A percentile compares a stretch with the other conserved stretches of the same genome.
Conservation (phyloP, 2,888 invertebrate genomes). For the Cacoxenus indagator region DNA sequence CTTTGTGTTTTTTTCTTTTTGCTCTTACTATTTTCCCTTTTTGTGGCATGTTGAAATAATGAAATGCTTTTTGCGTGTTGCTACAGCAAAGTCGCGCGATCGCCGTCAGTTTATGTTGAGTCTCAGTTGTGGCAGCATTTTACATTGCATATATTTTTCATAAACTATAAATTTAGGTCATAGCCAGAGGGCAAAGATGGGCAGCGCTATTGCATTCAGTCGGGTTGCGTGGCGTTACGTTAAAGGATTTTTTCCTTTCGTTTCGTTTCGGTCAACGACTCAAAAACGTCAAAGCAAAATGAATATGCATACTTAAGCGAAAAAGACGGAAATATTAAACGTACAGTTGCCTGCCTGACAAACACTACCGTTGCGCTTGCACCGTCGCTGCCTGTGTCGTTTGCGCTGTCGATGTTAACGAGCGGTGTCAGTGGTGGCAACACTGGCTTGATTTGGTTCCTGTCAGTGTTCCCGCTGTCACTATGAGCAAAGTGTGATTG, state of each 20-base stretch:
- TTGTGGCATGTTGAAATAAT: conserved; percentile 31
- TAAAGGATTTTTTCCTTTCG: not conserved
- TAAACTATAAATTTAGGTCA: conserved; percentile 60
- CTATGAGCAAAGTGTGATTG: conserved; percentile 52
- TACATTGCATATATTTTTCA: conserved; percentile 55
- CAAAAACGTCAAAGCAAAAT: conserved; percentile 55
- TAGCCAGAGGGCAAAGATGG: conserved; percentile 43
- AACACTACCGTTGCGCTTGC: not conserved
- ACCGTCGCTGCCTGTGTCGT: not conserved
- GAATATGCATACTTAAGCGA: conserved; percentile 51
- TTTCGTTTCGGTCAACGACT: conserved; percentile 51
- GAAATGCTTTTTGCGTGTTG: conserved; percentile 50
- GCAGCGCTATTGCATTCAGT: conserved; percentile 2
- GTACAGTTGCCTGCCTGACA: conserved; percentile 51
- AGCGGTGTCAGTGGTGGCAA: conserved; percentile 26
- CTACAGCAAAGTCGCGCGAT: conserved; percentile 17
- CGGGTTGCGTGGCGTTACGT: not conserved
- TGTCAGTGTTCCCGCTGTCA: conserved; percentile 12
- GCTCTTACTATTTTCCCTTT: conserved; percentile 20
- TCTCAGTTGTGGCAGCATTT: conserved; percentile 16
- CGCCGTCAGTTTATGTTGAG: not conserved
- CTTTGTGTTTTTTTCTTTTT: conserved; percentile 18
- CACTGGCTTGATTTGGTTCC: not conserved
- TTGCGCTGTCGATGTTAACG: conserved; percentile 23
- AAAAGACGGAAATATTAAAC: conserved; percentile 54